Conservation (phyloP, 1,140 invertebrate genomes). For the Tetragnatha versicolor region DNA sequence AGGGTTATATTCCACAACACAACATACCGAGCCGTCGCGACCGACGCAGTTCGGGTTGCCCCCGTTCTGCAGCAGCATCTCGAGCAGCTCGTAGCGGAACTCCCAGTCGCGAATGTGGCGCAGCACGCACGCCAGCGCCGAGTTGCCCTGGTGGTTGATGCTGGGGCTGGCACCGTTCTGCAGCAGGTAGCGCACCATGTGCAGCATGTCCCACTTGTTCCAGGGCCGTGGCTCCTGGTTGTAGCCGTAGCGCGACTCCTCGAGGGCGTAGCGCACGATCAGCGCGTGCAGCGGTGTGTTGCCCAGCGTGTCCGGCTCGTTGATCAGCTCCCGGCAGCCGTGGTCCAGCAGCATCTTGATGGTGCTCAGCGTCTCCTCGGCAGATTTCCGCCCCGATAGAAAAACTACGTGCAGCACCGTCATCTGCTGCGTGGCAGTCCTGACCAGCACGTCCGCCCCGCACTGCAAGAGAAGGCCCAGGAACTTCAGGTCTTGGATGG, state of each 20-base stretch:
- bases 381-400: constrained; percentile 69
- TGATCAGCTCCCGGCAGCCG: constrained; percentile 74
- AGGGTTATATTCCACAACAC: too few species aligned
- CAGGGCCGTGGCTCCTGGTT: constrained; percentile 66
- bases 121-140: constrained; percentile 75
- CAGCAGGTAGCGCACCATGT: constrained; percentile 68
- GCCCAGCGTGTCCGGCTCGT: constrained; percentile 74
- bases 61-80: constrained; percentile 75
- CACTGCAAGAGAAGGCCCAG: constrained; percentile 71
- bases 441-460: constrained; percentile 74
- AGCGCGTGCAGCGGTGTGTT: constrained; percentile 72
- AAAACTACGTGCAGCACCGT: constrained; percentile 72
- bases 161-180: constrained; percentile 73
- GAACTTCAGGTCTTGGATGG: constrained; percentile 73
- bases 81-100: constrained; percentile 75
- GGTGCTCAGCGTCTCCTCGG: constrained; percentile 74
- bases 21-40: constrained; percentile 74
- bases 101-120: constrained; percentile 80
- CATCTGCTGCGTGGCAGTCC: constrained; percentile 78
- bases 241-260: constrained; percentile 75
- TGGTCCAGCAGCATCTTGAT: constrained; percentile 73
- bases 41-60: constrained; percentile 75
- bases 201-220: constrained; percentile 77
- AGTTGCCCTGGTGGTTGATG: constrained; percentile 76
- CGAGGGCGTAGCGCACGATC: constrained; percentile 75